phyloP scores from a whole-genome alignment of 2,113 vertebrate genomes.

The Oxyruncus cristatus region DNA sequence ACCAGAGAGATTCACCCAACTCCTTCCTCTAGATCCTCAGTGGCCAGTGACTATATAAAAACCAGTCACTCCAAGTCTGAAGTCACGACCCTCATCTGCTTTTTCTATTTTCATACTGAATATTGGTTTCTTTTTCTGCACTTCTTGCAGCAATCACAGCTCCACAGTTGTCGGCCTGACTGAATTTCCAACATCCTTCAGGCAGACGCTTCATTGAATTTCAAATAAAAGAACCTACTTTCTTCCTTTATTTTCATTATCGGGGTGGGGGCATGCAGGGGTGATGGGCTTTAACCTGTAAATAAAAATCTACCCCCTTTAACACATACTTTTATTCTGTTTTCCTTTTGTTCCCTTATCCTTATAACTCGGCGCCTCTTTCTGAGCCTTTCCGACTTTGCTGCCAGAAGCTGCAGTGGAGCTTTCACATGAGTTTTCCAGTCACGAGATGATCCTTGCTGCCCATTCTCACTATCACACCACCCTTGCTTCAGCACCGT shows the following conservation, averaged over 20 bases:
- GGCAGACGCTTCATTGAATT: not conserved
- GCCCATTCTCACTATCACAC: not conserved
- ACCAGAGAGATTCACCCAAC: not conserved
- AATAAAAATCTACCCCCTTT: not conserved
- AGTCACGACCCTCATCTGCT: not conserved
- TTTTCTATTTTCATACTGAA: not conserved
- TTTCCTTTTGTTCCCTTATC: not conserved
- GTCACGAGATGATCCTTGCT: not conserved
- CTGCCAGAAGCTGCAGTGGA: not conserved
- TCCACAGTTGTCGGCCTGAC: not conserved
- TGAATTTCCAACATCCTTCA: not conserved
- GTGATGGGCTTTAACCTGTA: not conserved
- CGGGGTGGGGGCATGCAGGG: accelerated
- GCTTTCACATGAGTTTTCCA: not conserved
- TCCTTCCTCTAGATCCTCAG: not conserved
- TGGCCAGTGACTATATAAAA: not conserved
- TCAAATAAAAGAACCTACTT: not conserved
- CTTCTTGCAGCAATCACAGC: not conserved
- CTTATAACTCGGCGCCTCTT: not conserved
- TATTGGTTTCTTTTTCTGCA: not conserved
- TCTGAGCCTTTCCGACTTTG: not conserved
- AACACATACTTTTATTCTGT: not conserved
- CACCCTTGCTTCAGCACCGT: accelerated
- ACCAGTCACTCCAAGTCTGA: not conserved
- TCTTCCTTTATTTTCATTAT: not conserved